phyloP scores from a whole-genome alignment of 2,888 invertebrate species.

The Lapara coniferarum region DNA sequence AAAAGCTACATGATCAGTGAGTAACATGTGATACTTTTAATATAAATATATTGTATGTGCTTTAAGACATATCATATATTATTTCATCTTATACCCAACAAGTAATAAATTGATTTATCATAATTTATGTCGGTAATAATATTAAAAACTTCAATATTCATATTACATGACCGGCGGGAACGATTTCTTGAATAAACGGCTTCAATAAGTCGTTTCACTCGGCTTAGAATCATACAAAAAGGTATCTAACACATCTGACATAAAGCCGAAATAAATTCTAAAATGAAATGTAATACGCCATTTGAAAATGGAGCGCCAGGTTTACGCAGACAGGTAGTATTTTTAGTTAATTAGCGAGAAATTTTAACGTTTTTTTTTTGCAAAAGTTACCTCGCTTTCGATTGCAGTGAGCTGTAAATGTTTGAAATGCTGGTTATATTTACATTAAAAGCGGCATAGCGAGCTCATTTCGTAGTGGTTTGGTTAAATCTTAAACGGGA shows the following conservation, averaged over 20 bases:
- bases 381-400: constrained; percentile 23
- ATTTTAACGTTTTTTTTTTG: constrained; percentile 17
- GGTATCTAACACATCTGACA: neutral
- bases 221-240: neutral
- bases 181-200: neutral
- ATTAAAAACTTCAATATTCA: constrained; percentile 1
- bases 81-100: no score
- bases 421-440: constrained; percentile 30
- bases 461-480: constrained; percentile 18
- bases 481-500: constrained; percentile 22
- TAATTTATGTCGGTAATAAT: neutral
- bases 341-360: constrained; percentile 67
- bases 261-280: constrained; percentile 15
- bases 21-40: no score
- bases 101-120: neutral
- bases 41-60: no score
- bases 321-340: constrained; percentile 55
- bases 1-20: no score
- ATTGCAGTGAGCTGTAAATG: constrained; percentile 15
- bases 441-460: neutral
- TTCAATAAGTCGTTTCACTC: neutral
- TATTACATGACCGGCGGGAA: constrained; percentile 4
- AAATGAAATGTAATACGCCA: neutral
- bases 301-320: constrained; percentile 23
- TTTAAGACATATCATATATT: no score